Conservation (phyloP, 2,888 invertebrate genomes). For the Lucinisca nassula region DNA sequence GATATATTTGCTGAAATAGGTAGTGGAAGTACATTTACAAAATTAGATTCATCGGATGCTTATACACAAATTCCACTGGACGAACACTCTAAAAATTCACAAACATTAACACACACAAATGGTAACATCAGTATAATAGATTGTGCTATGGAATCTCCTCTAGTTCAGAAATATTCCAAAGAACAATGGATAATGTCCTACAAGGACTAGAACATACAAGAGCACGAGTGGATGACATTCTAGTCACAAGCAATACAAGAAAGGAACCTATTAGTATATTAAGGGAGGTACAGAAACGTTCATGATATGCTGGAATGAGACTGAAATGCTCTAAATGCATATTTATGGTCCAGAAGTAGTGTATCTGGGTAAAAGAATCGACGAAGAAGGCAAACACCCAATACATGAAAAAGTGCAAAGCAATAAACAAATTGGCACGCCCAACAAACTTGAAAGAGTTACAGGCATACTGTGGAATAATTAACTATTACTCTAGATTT, state of each 20-base stretch:
- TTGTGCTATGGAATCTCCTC: constrained; percentile 67
- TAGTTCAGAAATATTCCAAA: constrained; percentile 66
- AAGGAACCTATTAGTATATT: constrained; percentile 65
- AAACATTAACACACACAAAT: constrained; percentile 70
- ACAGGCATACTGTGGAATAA: too few relatives aligned
- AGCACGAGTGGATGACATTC: constrained; percentile 75
- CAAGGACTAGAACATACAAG: constrained; percentile 64
- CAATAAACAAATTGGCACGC: too few relatives aligned
- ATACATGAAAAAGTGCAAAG: too few relatives aligned
- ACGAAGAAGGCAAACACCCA: too few relatives aligned
- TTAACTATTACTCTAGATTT: too few relatives aligned
- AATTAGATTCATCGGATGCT: constrained; percentile 71
- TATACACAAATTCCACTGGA: constrained; percentile 53
- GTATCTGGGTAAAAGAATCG: too few relatives aligned
- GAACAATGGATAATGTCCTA: constrained; percentile 71
- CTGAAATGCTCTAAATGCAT: constrained; percentile 71
- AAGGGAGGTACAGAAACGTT: constrained; percentile 48
- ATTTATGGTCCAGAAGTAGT: too few relatives aligned
- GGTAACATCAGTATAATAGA: constrained; percentile 64
- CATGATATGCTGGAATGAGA: constrained; percentile 61
- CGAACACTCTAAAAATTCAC: constrained; percentile 35
- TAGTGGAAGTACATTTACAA: constrained; percentile 57
- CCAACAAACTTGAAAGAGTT: too few relatives aligned
- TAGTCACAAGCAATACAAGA: constrained; percentile 60
- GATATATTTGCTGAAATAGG: constrained; percentile 71